Evolutionary conservation across 2,888 invertebrate genomes (phyloP), one percentile per base, ranked within the genome.

Genomic region (Argyresthia albistria): DNA sequence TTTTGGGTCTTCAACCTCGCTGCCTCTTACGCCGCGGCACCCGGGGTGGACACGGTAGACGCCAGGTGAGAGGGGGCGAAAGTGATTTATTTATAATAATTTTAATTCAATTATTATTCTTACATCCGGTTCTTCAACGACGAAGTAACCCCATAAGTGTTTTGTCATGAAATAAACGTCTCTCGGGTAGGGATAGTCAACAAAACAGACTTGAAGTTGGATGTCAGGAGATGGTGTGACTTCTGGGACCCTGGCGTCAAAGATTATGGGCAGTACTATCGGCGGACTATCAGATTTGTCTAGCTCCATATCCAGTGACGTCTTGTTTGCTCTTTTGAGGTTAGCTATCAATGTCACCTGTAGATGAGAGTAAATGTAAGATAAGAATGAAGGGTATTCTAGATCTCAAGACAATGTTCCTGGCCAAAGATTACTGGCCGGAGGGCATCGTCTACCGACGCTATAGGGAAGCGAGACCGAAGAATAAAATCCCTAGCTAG

Each of bases 311-410:
- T 88, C 82, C 7, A 92, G 62, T 1, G 68, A 71, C 0, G 87
- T 88, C 50, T 78, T 71, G 59, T 80, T 79, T 0, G 73, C 70
- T 60, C 90, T 73, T n/a, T 77, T 68, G 43, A 86, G 64, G 60
- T 90, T 90, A 0, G 91, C 88, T 3, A 81, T 86, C 46, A 91
- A 68, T 9, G 80, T 83, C 1, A 92, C 70, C 91, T 91, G 59
- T n/a, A 70, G 59, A 42, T 51, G 49, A 42, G 54, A 43, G 3
- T 39, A 25, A 25, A 25, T 6, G 6, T 25, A 25, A 25, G 6
- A 2, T 4, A 25, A 25, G n/a, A n/a, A n/a, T n/a, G n/a, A n/a
- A n/a, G n/a, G n/a, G n/a, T n/a, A n/a, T n/a, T n/a, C n/a, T n/a
- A n/a, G n/a, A n/a, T n/a, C n/a, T n/a, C n/a, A n/a, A n/a, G n/a